Evolutionary conservation across 2,797 vertebrate species (phyloP).

Genomic region (Mus spretus): DNA sequence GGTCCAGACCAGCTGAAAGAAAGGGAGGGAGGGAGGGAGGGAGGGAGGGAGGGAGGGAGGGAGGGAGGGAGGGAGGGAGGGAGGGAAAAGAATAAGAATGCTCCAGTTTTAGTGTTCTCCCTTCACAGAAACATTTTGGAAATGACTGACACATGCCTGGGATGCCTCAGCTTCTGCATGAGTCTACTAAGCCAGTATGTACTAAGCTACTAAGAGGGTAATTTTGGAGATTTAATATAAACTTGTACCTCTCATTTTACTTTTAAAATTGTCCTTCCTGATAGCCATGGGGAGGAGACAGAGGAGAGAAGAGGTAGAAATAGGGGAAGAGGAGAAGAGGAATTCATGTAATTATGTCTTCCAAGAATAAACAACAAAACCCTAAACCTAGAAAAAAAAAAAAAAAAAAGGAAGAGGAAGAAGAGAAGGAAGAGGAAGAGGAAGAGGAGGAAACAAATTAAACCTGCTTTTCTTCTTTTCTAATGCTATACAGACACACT

Average conservation of each 20-base stretch:
- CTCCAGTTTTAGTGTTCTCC: not conserved
- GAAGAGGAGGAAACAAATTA: not conserved
- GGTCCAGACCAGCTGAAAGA: not conserved
- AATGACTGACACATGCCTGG: not conserved
- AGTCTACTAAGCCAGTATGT: not conserved
- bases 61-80: fast-evolving
- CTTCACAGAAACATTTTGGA: slow-evolving; percentile 60
- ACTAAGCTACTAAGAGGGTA: slow-evolving; percentile 7
- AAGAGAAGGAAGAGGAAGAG: not conserved
- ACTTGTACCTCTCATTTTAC: not conserved
- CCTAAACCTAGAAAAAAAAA: not conserved
- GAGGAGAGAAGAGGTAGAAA: not conserved
- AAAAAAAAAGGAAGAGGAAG: not conserved
- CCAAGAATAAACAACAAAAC: slow-evolving; percentile 44
- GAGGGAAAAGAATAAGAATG: not conserved
- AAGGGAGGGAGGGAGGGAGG: fast-evolving
- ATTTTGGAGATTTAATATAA: slow-evolving; percentile 32
- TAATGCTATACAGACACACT: not conserved
- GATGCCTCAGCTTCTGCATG: not conserved
- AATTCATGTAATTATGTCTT: slow-evolving; percentile 52
- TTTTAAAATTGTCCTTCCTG: slow-evolving; percentile 48
- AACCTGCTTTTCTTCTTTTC: not conserved
- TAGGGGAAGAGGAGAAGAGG: not conserved
- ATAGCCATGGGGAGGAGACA: not conserved
- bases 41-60: not conserved